Percentiles rank a stretch among this genome's conserved stretches.
phyloP scores from a whole-genome alignment of 2,888 invertebrate species.

The Oxytorus armatus region DNA sequence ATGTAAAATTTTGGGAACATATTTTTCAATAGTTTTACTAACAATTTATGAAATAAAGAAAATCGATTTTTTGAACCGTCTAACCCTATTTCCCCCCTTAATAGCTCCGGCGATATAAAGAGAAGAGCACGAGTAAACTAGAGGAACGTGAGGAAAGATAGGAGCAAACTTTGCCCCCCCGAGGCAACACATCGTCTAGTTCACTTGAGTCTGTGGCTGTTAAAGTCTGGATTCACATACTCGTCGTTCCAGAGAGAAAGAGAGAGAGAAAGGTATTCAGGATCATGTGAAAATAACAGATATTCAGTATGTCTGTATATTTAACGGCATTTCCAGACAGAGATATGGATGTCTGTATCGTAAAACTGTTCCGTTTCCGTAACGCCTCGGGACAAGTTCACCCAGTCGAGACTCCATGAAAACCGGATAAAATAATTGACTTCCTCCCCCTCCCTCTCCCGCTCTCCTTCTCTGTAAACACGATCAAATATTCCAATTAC shows the following conservation, averaged over 20 bases:
- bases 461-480: background rate
- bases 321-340: conserved; percentile 29
- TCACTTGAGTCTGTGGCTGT: conserved; percentile 31
- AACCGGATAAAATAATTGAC: conserved; percentile 50
- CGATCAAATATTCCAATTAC: conserved; percentile 53
- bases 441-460: conserved; percentile 7
- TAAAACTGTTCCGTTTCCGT: conserved; percentile 50
- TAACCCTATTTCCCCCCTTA: no score
- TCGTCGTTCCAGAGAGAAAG: conserved; percentile 16
- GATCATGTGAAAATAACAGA: conserved; percentile 36
- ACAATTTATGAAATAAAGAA: no score
- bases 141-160: conserved; percentile 31
- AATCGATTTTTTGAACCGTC: no score
- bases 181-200: conserved; percentile 54
- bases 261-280: conserved; percentile 43
- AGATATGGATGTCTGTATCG: conserved; percentile 9
- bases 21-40: no score
- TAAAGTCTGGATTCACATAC: conserved; percentile 25
- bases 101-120: conserved; percentile 30
- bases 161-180: conserved; percentile 54
- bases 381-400: conserved; percentile 46
- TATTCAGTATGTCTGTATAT: conserved; percentile 18
- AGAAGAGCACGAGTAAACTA: conserved; percentile 21
- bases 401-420: conserved; percentile 45
- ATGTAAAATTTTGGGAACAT: no score